Base-by-base conservation (phyloP, 2,888 invertebrate genomes). In the Pyralis farinalis region DNA sequence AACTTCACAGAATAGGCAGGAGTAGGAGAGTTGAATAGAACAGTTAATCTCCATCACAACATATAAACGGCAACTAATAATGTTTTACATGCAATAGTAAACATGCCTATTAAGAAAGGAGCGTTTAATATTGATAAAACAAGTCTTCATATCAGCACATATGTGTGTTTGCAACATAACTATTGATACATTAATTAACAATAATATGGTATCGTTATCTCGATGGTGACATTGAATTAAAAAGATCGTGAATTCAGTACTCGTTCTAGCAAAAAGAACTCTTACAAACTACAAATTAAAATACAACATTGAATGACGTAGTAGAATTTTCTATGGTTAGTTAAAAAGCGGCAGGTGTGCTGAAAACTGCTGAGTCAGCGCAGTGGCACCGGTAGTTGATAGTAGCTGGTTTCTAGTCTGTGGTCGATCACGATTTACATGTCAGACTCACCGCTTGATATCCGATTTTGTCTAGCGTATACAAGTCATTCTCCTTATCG, bases 371-470 rank as follows among this genome's bases (percentile, higher is more conserved):
- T 83, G 83, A 85, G 82, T 87, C 86, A 88, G 70, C 63, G 50
- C 80, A 58, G 84, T 82, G 84, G 84, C 85, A 82, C 78, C 84
- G 79, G 87, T 87, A 87, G 87, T 84, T 60, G 61, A 62, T 78
- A 71, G 87, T 87, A 88, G 88, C 88, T 63, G 70, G 74, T n/a
- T 79, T 79, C 63, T 76, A 73, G 59, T 73, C 78, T 57, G 71
- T 65, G 70, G 67, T 68, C 71, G 79, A 84, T 85, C 87, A 87
- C 85, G 84, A 88, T 87, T 86, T 87, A 85, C 82, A 86, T 86
- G 87, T 87, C 87, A 86, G 76, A 72, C 63, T 73, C 76, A 56
- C 87, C 85, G 86, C 84, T 83, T 82, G 83, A 84, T 85, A 84
- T 80, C 79, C 80, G 82, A 81, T 82, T 81, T 76, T 71, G 53